Conservation (phyloP, 2,797 vertebrate species). For the Sebastes diaconus region DNA sequence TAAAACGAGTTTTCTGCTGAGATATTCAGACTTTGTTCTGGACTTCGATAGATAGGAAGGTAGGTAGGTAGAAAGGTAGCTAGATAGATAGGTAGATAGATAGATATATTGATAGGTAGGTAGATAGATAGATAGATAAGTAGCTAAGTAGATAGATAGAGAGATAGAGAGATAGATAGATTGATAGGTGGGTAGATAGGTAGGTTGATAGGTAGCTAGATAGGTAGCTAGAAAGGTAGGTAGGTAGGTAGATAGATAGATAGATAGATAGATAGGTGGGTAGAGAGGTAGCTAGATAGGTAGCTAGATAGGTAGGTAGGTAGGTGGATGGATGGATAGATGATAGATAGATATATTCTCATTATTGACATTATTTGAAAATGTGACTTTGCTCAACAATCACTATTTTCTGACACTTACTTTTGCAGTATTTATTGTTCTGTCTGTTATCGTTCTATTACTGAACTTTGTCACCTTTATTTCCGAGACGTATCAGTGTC, state of each 20-base stretch:
- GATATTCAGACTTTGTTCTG: not conserved
- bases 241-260: fast-evolving
- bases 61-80: too few species aligned
- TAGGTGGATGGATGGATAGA: too few species aligned
- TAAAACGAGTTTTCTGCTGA: not conserved
- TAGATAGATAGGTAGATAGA: too few species aligned
- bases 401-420: too few species aligned
- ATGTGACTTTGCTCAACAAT: not conserved
- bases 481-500: not conserved
- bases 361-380: not conserved
- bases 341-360: too few species aligned
- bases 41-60: not conserved
- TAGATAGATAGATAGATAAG: too few species aligned
- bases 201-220: fast-evolving
- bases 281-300: fast-evolving
- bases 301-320: too few species aligned
- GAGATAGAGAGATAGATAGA: too few species aligned
- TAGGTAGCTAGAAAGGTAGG: fast-evolving
- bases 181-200: fast-evolving
- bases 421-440: not conserved
- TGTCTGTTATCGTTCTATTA: not conserved
- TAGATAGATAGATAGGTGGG: fast-evolving
- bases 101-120: too few species aligned
- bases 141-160: too few species aligned
- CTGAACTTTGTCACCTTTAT: not conserved